Evolutionary conservation across 2,888 invertebrate species (phyloP).

Genomic region (Mythimna ferrago): DNA sequence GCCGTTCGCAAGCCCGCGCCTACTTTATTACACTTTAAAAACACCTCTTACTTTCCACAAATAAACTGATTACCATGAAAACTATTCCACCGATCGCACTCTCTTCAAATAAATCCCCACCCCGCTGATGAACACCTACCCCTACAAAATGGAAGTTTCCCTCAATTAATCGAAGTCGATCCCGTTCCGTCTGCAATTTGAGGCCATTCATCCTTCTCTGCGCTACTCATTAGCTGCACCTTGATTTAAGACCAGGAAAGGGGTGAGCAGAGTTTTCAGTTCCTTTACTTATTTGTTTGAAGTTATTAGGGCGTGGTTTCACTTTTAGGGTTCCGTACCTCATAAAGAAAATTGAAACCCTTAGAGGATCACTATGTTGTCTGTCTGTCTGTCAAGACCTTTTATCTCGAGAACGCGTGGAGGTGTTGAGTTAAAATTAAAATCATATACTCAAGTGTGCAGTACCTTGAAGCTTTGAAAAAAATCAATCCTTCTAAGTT

Average conservation of each 20-base stretch:
- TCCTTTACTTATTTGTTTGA: conserved; percentile 2
- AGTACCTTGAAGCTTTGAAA: too few relatives aligned
- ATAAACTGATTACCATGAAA: background rate
- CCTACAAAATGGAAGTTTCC: conserved; percentile 49
- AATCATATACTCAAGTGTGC: too few relatives aligned
- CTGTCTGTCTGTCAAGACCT: too few relatives aligned
- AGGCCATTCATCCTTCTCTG: conserved; percentile 55
- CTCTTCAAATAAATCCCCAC: conserved; percentile 20
- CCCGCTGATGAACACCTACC: conserved; percentile 18
- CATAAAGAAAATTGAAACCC: too few relatives aligned
- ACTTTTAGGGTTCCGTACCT: background rate
- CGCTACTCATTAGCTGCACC: conserved; percentile 60
- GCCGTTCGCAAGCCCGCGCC: too few relatives aligned
- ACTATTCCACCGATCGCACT: background rate
- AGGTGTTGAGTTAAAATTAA: too few relatives aligned
- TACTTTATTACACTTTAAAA: background rate
- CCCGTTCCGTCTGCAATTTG: conserved; percentile 59
- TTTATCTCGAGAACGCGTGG: too few relatives aligned
- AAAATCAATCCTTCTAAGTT: too few relatives aligned
- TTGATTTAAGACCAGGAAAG: conserved; percentile 47
- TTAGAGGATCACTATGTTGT: too few relatives aligned
- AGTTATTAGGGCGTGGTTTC: conserved; percentile 2
- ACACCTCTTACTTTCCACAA: background rate
- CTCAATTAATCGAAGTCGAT: conserved; percentile 62
- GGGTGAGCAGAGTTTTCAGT: conserved; percentile 15